These are phyloP conservation scores for Philotrypesis tridentata DNA, from an alignment of 1,140 invertebrate genomes.

Conservation along the genomic window DNA sequence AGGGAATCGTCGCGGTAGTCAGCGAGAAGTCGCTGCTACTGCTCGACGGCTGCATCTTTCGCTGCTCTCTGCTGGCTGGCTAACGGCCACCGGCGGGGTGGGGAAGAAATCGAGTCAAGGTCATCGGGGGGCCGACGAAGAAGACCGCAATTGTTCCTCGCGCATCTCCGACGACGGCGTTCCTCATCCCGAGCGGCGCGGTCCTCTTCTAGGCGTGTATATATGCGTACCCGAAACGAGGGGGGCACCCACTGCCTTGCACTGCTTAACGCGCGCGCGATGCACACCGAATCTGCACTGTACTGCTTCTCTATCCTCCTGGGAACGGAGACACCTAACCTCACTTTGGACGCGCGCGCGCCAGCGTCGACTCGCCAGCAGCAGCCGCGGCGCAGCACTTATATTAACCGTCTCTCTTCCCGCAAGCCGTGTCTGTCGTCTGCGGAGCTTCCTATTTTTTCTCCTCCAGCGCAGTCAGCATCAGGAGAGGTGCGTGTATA, in stretches of 20 bases:
- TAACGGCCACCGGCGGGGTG: not conserved
- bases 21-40: slow-evolving; percentile 13
- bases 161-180: not conserved
- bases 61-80: slow-evolving; percentile 1
- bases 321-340: slow-evolving; percentile 32
- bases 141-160: not conserved
- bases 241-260: not conserved
- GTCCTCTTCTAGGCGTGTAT: not conserved
- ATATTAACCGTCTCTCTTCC: slow-evolving; percentile 2
- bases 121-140: not conserved
- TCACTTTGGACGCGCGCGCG: slow-evolving; percentile 33
- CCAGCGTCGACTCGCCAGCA: slow-evolving; percentile 19
- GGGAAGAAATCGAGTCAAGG: slow-evolving; percentile 7
- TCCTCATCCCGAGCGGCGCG: not conserved
- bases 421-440: slow-evolving; percentile 27
- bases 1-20: slow-evolving; percentile 13
- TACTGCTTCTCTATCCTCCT: not conserved
- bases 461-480: not conserved
- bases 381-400: not conserved
- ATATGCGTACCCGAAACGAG: too few species aligned
- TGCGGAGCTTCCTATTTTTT: slow-evolving; percentile 13
- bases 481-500: not conserved
- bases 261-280: not conserved
- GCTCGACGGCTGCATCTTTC: not conserved
- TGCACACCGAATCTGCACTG: not conserved